A percentile compares a stretch with the other conserved stretches of the same genome.
Evolutionary conservation across 2,888 invertebrate genomes (phyloP).

Genomic region (Villa cingulata): DNA sequence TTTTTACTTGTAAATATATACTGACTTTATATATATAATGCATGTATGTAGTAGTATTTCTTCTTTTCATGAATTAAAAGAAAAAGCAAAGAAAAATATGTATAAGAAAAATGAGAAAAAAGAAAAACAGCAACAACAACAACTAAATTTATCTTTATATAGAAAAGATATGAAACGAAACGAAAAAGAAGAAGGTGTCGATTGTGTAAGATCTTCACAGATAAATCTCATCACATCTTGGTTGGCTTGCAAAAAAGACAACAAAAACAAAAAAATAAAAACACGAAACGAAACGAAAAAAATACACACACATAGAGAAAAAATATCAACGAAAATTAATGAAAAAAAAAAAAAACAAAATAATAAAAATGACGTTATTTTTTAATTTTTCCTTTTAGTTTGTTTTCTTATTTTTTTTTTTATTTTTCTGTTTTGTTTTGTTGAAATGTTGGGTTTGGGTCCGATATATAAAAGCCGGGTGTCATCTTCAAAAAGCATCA

Average conservation of each 20-base stretch:
- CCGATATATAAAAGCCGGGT: constrained; percentile 20
- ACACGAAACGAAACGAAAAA: background rate
- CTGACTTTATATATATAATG: background rate
- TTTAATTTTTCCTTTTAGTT: too few relatives aligned
- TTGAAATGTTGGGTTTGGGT: background rate
- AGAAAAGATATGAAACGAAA: background rate
- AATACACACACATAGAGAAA: background rate
- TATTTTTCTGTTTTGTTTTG: background rate
- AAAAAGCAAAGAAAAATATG: too few relatives aligned
- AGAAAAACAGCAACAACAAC: too few relatives aligned
- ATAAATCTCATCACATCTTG: constrained; percentile 2
- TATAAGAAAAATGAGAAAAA: background rate
- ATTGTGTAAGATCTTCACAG: constrained; percentile 6
- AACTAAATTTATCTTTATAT: too few relatives aligned
- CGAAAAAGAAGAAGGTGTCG: constrained; percentile 6
- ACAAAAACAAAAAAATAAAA: background rate
- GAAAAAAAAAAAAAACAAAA: background rate
- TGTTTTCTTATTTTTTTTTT: background rate
- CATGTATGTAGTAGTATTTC: background rate
- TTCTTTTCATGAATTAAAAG: background rate
- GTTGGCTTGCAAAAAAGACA: background rate
- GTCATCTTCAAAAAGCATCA: constrained; percentile 20
- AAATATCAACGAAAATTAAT: background rate
- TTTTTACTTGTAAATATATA: too few relatives aligned
- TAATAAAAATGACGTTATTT: background rate